Evolutionary conservation across 2,888 invertebrate species (phyloP).

Genomic region (Rhaphigaster nebulosa): DNA sequence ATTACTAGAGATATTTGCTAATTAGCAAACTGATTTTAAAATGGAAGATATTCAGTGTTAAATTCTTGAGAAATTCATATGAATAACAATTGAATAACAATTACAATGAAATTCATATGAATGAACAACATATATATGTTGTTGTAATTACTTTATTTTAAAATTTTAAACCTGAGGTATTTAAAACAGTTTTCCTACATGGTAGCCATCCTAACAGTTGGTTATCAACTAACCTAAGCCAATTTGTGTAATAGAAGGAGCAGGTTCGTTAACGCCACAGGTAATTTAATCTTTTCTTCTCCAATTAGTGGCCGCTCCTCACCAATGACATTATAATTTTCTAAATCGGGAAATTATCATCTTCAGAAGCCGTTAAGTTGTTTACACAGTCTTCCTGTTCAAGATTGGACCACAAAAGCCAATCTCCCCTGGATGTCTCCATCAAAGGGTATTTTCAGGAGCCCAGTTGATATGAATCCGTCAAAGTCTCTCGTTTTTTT

Average conservation of each 20-base stretch:
- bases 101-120: no score
- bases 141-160: no score
- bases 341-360: background rate
- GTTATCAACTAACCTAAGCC: background rate
- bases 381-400: background rate
- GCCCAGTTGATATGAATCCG: background rate
- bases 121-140: no score
- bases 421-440: background rate
- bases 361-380: background rate
- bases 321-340: background rate
- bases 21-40: no score
- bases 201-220: background rate
- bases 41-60: no score
- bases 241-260: background rate
- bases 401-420: background rate
- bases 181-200: no score
- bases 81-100: no score
- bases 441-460: background rate
- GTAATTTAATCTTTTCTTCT: constrained; percentile 17
- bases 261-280: background rate
- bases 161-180: no score
- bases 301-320: constrained; percentile 12
- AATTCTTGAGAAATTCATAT: no score
- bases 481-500: background rate
- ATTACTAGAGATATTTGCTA: no score